phyloP scores from a whole-genome alignment of 2,797 vertebrate species.

The Centropyge bicolor region DNA sequence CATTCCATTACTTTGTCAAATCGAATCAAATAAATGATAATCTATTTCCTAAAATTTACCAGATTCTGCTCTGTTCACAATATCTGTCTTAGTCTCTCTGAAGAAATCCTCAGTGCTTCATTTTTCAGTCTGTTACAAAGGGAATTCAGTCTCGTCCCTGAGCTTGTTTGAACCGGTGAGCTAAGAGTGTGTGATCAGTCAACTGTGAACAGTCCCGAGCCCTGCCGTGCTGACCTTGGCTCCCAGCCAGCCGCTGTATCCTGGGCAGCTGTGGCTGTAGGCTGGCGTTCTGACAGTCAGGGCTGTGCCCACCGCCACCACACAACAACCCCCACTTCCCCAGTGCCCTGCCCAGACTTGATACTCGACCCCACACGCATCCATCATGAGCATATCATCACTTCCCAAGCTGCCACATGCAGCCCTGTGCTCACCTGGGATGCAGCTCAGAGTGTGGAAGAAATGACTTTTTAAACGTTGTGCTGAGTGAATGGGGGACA shows the following conservation, averaged over 20 bases:
- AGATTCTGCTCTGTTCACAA: constrained; percentile 20
- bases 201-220: constrained; percentile 82
- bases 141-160: constrained; percentile 70
- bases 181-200: constrained; percentile 83
- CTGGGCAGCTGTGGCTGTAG: constrained; percentile 84
- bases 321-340: constrained; percentile 79
- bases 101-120: constrained; percentile 53
- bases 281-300: constrained; percentile 85
- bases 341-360: constrained; percentile 85
- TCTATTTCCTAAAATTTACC: constrained; percentile 8
- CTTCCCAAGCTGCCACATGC: constrained; percentile 83
- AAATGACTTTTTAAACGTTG: constrained; percentile 76
- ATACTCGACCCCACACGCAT: constrained; percentile 85
- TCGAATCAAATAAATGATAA: constrained; percentile 3
- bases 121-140: constrained; percentile 64
- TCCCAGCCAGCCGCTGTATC: constrained; percentile 83
- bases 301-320: constrained; percentile 74
- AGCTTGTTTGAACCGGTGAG: constrained; percentile 78
- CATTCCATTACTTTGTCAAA: constrained; percentile 2
- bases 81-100: constrained; percentile 27
- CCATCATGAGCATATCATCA: constrained; percentile 85
- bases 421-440: constrained; percentile 84
- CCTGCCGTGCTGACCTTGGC: constrained; percentile 87
- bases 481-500: constrained; percentile 60
- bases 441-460: constrained; percentile 57